Evolutionary conservation across 2,888 invertebrate species (phyloP), one percentile per base, ranked within the genome.

Genomic region (Scotopteryx bipunctaria): DNA sequence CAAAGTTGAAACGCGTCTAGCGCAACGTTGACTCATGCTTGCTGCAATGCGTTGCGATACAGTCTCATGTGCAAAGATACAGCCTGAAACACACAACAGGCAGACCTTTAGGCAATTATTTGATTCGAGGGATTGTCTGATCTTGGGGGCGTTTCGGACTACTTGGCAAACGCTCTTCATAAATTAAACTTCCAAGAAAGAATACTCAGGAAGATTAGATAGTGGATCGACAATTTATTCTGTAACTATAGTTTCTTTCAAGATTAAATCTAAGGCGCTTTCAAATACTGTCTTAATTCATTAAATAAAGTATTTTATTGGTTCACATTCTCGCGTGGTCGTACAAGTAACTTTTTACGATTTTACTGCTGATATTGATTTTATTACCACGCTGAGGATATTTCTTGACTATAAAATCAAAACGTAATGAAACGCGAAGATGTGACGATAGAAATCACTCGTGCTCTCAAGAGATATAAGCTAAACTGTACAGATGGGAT

Each of bases 1-100:
- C 47, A 69, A 67, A 72, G 67, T 71, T 69, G 68, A 75, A 68
- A 69, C 64, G 55, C 48, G 73, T 72, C 72, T 69, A 66, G 63
- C 64, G 61, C 67, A 57, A 43, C 55, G 66, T 65, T 73, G 70
- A 75, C 66, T 77, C 78, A 74, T 55, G 46, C 66, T 57, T 59
- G 55, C 53, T 57, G 57, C 57, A 60, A 63, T 55, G 48, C 58
- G 15, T 50, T 58, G 50, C 58, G 48, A 49, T 57, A 55, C 25
- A 42, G 43, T 38, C 37, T 31, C 2, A 43, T 43, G 46, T 46
- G 27, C 21, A 46, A 49, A 38, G 31, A 25, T 32, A 15, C 9
- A 5, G 35, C 9, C 16, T 23, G 29, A 41, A 16, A 15, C 16
- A 23, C 17, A 16, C 6, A 35, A 36, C 23, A 29, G 4, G 19